phyloP scores from a whole-genome alignment of 2,797 vertebrate genomes.

The Hipposideros larvatus region DNA sequence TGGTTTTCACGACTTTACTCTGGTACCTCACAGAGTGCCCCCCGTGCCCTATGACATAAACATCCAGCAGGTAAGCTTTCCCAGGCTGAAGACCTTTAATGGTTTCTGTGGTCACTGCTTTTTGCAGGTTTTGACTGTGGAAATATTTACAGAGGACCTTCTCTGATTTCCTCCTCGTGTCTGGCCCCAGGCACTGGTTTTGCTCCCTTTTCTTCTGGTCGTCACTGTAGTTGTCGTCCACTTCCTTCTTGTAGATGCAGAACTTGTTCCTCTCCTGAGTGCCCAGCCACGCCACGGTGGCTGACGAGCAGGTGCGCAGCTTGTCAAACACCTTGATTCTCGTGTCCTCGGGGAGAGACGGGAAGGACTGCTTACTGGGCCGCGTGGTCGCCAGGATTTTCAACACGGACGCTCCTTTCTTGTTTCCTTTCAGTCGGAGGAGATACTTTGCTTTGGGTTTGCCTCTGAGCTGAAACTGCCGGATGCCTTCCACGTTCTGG shows the following conservation, averaged over 20 bases:
- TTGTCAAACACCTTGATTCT: slow-evolving; percentile 98
- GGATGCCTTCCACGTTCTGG: slow-evolving; percentile 95
- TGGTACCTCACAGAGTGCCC: slow-evolving; percentile 98
- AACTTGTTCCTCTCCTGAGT: slow-evolving; percentile 99
- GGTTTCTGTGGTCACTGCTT: slow-evolving; percentile 98
- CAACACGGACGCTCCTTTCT: slow-evolving; percentile 95
- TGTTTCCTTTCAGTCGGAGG: slow-evolving; percentile 95
- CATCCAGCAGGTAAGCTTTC: slow-evolving; percentile 97
- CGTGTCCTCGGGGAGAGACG: slow-evolving; percentile 96
- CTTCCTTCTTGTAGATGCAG: slow-evolving; percentile 97
- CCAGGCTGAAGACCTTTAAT: slow-evolving; percentile 95
- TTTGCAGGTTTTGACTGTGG: slow-evolving; percentile 97
- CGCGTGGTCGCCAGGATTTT: slow-evolving; percentile 95
- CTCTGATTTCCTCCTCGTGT: slow-evolving; percentile 95
- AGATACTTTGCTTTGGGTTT: slow-evolving; percentile 98
- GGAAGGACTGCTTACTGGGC: slow-evolving; percentile 95
- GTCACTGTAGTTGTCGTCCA: slow-evolving; percentile 93
- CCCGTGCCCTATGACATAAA: slow-evolving; percentile 96
- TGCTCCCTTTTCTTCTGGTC: slow-evolving; percentile 95
- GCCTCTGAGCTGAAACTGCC: slow-evolving; percentile 96
- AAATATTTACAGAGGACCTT: slow-evolving; percentile 99
- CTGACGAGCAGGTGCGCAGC: slow-evolving; percentile 96
- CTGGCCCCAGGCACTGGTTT: slow-evolving; percentile 97
- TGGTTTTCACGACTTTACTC: slow-evolving; percentile 99
- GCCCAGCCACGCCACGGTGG: slow-evolving; percentile 97